Evolutionary conservation across 2,797 vertebrate genomes (phyloP), one percentile per base, ranked within the genome.

Genomic region (Lepilemur septentrionalis): DNA sequence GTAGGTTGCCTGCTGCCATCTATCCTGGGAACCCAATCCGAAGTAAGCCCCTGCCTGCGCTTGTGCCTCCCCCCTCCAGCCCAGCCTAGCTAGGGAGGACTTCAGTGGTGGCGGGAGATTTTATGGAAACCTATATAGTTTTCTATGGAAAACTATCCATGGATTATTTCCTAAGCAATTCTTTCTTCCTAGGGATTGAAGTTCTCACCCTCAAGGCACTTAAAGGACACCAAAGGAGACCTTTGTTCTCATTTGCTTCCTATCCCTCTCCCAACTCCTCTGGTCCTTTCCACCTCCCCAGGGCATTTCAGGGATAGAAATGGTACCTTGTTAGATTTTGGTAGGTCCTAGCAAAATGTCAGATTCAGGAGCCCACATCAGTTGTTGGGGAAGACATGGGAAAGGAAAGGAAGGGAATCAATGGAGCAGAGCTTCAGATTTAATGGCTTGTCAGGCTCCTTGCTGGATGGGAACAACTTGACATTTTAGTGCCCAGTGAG

Each of bases 261-360:
- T 10, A 13, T 3, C 59, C 38, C 25, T 65, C 67, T 67, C 48
- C 57, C 43, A 18, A 12, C 17, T 41, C 73, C 88, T 69, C 73
- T 91, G 48, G 18, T 78, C 22, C 61, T 32, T 43, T 7, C 55
- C 32, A 30, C 22, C 20, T 35, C 65, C 65, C 17, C 38, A 61
- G 28, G 32, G 43, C 28, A 50, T 82, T 90, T 93, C 7, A 18
- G 50, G 38, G 30, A 89, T 20, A 63, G 43, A 91, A 59, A 50
- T 2, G 28, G n/a, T 20, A n/a, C 25, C 80, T 50, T 28, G 41
- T 70, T 50, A 86, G 63, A 80, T 72, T 88, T 84, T 87, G 35
- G 59, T 69, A 92, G 52, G 11, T 83, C 61, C 61, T 32, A 93
- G 73, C 67, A 63, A 57, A 94, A 93, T 48, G 85, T 86, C 83